Evolutionary conservation across 2,888 invertebrate species (phyloP).

Genomic region (Hirudinaria manillensis): DNA sequence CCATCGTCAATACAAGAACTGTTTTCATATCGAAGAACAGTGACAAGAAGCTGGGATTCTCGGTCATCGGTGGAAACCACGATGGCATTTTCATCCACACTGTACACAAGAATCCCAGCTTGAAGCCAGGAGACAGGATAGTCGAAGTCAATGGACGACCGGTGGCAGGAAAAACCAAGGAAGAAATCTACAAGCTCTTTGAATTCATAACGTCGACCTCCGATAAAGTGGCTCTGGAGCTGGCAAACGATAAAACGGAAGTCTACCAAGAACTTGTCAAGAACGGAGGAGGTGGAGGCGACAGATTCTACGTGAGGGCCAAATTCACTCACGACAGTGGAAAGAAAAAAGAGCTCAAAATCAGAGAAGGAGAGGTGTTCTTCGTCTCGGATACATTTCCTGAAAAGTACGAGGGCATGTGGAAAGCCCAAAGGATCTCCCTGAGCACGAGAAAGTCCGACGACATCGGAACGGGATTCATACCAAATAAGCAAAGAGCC

Average conservation of each 20-base stretch:
- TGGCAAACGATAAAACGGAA: slow-evolving; percentile 31
- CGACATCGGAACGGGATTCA: slow-evolving; percentile 36
- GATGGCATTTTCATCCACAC: slow-evolving; percentile 39
- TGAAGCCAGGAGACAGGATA: slow-evolving; percentile 40
- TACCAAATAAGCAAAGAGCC: slow-evolving; percentile 38
- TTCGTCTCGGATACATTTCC: slow-evolving; percentile 39
- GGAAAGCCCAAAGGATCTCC: slow-evolving; percentile 37
- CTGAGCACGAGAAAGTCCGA: slow-evolving; percentile 21
- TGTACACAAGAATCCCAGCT: slow-evolving; percentile 34
- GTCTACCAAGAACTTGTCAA: slow-evolving; percentile 34
- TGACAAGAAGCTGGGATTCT: slow-evolving; percentile 20
- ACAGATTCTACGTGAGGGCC: slow-evolving; percentile 39
- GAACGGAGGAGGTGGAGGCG: slow-evolving; percentile 37
- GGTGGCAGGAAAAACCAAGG: slow-evolving; percentile 36
- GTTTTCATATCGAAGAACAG: background rate
- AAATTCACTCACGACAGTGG: slow-evolving; percentile 35
- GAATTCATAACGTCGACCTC: slow-evolving; percentile 12
- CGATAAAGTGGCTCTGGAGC: slow-evolving; percentile 20
- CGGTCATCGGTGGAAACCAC: slow-evolving; percentile 40
- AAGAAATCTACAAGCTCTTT: slow-evolving; percentile 33
- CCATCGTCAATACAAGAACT: background rate
- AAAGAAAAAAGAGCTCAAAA: slow-evolving; percentile 35
- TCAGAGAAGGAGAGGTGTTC: slow-evolving; percentile 40
- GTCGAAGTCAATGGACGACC: slow-evolving; percentile 35
- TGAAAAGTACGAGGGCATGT: slow-evolving; percentile 36